A percentile compares a stretch with the other conserved stretches of the same genome.
phyloP scores from a whole-genome alignment of 1,140 invertebrate species.

The Campoletis sonorensis region DNA sequence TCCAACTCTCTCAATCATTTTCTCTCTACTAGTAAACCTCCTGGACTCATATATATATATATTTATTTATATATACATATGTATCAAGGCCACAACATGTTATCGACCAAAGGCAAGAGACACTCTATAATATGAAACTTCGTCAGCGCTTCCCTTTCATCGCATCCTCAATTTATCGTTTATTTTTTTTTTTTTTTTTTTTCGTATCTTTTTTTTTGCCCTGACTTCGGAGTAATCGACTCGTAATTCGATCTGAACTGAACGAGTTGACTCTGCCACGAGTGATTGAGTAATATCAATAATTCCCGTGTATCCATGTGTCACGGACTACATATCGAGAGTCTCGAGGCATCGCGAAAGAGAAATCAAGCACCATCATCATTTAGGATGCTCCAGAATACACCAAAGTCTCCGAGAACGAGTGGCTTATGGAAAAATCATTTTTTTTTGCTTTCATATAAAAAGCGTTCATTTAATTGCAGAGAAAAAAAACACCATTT shows the following conservation, averaged over 20 bases:
- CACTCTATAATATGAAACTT: conserved; percentile 1
- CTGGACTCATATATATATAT: background rate
- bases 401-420: background rate
- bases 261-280: background rate
- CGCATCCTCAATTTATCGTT: background rate
- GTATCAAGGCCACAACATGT: background rate
- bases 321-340: background rate
- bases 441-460: too few species aligned
- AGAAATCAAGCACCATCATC: background rate
- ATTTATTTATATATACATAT: background rate
- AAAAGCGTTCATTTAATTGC: too few species aligned
- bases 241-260: too few species aligned
- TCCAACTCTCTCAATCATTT: too few species aligned
- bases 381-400: background rate
- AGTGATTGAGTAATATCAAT: conserved; percentile 9
- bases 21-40: background rate
- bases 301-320: background rate
- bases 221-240: background rate
- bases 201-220: background rate
- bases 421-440: too few species aligned
- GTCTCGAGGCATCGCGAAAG: background rate
- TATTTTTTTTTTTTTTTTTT: too few species aligned
- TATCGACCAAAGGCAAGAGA: background rate
- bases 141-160: background rate
- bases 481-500: too few species aligned